Conservation (phyloP, 2,113 vertebrate species). For the Steatornis caripensis region DNA sequence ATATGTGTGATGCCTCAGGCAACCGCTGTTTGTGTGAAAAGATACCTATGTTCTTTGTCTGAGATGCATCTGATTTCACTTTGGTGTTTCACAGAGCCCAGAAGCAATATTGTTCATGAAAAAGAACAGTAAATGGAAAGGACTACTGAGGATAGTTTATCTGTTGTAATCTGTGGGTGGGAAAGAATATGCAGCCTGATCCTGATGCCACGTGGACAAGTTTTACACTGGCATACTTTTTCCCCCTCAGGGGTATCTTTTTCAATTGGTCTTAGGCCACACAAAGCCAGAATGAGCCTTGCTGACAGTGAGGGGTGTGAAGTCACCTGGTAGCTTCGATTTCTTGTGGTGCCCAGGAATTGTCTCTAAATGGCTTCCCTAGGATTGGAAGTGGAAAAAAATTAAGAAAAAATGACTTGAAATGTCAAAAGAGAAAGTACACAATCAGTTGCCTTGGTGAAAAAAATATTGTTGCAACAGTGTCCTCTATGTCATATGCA, state of each 20-base stretch:
- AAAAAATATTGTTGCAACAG: not conserved
- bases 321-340: not conserved
- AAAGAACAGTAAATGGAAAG: not conserved
- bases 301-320: not conserved
- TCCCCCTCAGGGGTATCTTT: not conserved
- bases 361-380: not conserved
- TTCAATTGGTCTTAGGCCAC: not conserved
- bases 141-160: not conserved
- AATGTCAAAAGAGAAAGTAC: not conserved
- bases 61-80: not conserved
- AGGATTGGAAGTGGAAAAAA: not conserved
- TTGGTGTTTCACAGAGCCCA: not conserved
- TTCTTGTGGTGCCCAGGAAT: not conserved
- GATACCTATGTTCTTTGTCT: not conserved
- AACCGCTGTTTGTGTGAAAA: not conserved
- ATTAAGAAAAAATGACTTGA: accelerated
- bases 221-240: not conserved
- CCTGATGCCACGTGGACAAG: not conserved
- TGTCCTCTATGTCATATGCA: not conserved
- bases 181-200: not conserved
- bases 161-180: not conserved
- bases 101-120: not conserved
- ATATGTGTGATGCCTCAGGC: not conserved
- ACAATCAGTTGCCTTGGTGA: not conserved
- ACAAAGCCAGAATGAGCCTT: not conserved